Evolutionary conservation across 1,140 invertebrate species (phyloP), one percentile per base, ranked within the genome.

Genomic region (Drosophila burlai): DNA sequence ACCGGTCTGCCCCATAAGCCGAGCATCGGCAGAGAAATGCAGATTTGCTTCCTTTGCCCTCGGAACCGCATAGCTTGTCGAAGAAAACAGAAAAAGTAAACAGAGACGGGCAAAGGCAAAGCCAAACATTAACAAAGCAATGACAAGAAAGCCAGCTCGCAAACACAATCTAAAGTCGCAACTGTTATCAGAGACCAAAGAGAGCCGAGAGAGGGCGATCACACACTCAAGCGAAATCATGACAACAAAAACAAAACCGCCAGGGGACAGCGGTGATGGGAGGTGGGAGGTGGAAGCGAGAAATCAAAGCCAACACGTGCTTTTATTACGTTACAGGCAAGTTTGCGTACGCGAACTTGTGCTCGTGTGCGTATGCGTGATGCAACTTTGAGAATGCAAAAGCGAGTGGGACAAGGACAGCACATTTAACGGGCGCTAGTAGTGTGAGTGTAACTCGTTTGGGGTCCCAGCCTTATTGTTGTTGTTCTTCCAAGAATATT

Each of bases 271-370:
- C 7, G n/a, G 45, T 2, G 31, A 26, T 54, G 16, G 18, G 45
- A 15, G 31, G 36, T 54, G 16, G 18, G 45, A 15, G 60, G 49
- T 55, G 68, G 52, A 24, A 47, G 55, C 73, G 62, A 71, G 52
- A 82, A 84, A 90, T 72, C 81, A 90, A 90, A 90, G 72, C 63
- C 81, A 90, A 90, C 85, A 90, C 85, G 85, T 90, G 85, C 85
- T 90, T 90, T 90, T 90, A 90, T 90, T 85, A 91, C 81, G 79
- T 80, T 86, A 80, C 68, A 46, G 68, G 65, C 50, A 72, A 68
- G 66, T 66, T 64, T 71, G 73, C 52, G 50, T 67, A 15, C 60
- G 49, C 45, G 11, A 34, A 38, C 18, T 55, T 38, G 60, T 40
- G 21, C 26, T 45, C 57, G 52, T 50, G 29, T 65, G 57, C 66